Conservation (phyloP, 2,797 vertebrate genomes). For the Jordanella pulchra region DNA sequence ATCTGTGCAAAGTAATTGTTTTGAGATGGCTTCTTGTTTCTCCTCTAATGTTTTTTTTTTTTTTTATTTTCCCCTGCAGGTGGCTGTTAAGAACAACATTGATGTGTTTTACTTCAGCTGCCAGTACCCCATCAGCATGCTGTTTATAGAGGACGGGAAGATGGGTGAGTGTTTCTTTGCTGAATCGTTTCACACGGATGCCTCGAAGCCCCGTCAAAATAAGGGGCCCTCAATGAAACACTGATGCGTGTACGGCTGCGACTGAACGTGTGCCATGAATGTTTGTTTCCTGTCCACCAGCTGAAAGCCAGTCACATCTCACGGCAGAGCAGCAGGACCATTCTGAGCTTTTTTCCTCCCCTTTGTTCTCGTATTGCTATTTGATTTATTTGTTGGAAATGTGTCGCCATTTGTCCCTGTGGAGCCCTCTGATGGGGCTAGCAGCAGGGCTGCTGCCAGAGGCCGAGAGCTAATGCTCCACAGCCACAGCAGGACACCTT, state of each 20-base stretch:
- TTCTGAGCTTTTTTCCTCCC: background rate
- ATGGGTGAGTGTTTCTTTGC: constrained; percentile 88
- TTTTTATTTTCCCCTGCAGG: constrained; percentile 73
- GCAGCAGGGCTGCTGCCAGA: constrained; percentile 37
- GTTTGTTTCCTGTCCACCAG: constrained; percentile 15
- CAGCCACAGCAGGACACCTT: constrained; percentile 37
- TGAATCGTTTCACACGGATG: constrained; percentile 29
- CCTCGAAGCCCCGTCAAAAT: constrained; percentile 5
- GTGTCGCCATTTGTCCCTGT: constrained; percentile 29
- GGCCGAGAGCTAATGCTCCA: constrained; percentile 33
- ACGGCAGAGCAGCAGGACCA: background rate
- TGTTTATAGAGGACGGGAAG: constrained; percentile 96
- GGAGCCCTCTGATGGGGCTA: constrained; percentile 42
- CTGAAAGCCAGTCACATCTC: background rate
- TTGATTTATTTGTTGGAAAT: constrained; percentile 43
- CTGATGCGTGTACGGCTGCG: constrained; percentile 8
- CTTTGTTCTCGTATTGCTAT: constrained; percentile 10
- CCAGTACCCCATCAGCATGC: constrained; percentile 93
- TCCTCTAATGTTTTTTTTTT: constrained; percentile 9
- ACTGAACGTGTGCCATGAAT: constrained; percentile 14
- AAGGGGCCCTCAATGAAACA: constrained; percentile 9
- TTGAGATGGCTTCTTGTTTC: constrained; percentile 37
- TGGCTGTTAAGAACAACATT: constrained; percentile 97
- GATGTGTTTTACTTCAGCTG: constrained; percentile 99
- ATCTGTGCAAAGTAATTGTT: constrained; percentile 34